A percentile compares a stretch with the other conserved stretches of the same genome.
These are phyloP conservation scores for Lamproptera curius DNA, from an alignment of 2,888 invertebrate species.

Conservation along the genomic window DNA sequence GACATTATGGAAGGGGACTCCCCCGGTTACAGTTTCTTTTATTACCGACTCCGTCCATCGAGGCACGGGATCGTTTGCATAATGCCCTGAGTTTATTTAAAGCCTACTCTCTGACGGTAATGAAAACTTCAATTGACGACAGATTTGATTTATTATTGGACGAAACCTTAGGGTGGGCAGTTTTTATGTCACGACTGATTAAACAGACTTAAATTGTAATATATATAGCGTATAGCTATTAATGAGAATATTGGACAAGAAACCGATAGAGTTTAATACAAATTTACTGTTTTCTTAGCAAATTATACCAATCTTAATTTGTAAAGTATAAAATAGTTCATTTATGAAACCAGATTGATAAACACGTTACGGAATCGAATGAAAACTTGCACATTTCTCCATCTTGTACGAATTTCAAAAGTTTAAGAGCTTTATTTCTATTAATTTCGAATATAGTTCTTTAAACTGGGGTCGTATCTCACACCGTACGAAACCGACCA, in stretches of 20 bases:
- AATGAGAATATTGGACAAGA: no score
- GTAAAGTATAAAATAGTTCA: no score
- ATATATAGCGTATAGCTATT: no score
- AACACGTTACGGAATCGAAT: no score
- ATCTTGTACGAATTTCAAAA: slow-evolving; percentile 1
- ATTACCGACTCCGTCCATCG: slow-evolving; percentile 23
- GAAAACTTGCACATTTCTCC: background rate
- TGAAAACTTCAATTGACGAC: slow-evolving; percentile 5
- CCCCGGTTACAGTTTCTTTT: slow-evolving; percentile 33
- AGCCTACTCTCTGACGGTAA: slow-evolving; percentile 4
- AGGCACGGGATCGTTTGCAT: slow-evolving; percentile 17
- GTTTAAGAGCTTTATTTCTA: slow-evolving; percentile 1
- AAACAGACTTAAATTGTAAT: no score
- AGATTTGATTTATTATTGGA: background rate
- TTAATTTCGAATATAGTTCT: slow-evolving; percentile 17
- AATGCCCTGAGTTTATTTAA: slow-evolving; percentile 13
- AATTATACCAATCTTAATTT: no score
- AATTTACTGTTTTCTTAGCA: no score
- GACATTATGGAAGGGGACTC: slow-evolving; percentile 29
- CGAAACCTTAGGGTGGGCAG: no score
- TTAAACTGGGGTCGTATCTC: slow-evolving; percentile 3
- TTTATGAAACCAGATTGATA: background rate
- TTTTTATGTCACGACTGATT: no score
- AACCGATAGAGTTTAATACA: no score
- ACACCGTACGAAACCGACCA: slow-evolving; percentile 3